phyloP scores from a whole-genome alignment of 2,113 vertebrate genomes.

The Microtus richardsoni region DNA sequence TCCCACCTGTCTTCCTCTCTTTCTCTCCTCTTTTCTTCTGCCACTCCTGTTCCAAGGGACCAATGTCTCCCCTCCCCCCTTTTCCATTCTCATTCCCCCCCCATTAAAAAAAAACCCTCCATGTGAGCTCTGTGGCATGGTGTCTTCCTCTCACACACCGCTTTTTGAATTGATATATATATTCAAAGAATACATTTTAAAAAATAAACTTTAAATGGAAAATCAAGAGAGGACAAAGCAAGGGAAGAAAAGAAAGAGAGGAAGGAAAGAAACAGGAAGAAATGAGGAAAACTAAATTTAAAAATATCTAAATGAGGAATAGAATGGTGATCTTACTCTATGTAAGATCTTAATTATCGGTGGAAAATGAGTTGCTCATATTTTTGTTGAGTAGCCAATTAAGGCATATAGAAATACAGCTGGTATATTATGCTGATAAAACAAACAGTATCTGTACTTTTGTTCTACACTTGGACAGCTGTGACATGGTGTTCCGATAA shows the following conservation, averaged over 20 bases:
- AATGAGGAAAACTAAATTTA: neutral
- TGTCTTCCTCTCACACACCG: too few species aligned
- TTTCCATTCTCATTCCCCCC: too few species aligned
- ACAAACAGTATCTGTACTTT: slow-evolving; percentile 51
- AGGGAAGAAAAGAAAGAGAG: too few species aligned
- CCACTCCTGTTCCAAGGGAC: too few species aligned
- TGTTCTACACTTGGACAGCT: slow-evolving; percentile 69
- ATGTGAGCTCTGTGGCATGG: too few species aligned
- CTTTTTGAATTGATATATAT: too few species aligned
- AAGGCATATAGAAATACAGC: slow-evolving; percentile 58
- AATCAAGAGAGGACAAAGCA: neutral
- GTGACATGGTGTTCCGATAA: slow-evolving; percentile 66
- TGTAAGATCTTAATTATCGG: neutral
- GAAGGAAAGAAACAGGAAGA: too few species aligned
- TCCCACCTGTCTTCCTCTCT: too few species aligned
- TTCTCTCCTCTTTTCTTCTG: too few species aligned
- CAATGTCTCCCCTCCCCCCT: too few species aligned
- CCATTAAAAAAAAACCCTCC: too few species aligned
- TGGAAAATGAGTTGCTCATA: neutral
- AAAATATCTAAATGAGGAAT: slow-evolving; percentile 31
- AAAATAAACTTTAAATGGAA: neutral
- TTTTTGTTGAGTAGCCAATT: slow-evolving; percentile 68
- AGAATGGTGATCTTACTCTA: neutral
- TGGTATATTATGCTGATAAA: slow-evolving; percentile 51
- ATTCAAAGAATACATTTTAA: neutral